These are phyloP conservation scores for Leptopilina drosophilae DNA, from an alignment of 2,888 invertebrate species.

Conservation along the genomic window DNA sequence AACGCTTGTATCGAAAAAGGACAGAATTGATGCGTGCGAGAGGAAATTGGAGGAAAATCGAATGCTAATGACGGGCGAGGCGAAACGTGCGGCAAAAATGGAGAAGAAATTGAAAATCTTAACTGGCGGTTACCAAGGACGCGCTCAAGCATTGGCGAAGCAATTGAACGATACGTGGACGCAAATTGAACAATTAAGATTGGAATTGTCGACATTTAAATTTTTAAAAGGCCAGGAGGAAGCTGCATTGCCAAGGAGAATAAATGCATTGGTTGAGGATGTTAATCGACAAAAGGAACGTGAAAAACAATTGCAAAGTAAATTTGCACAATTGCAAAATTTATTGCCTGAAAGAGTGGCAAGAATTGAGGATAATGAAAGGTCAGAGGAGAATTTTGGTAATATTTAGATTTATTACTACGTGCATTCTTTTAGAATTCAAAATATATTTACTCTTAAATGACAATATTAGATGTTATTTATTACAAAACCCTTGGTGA, in stretches of 20 bases:
- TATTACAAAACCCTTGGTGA: too few relatives aligned
- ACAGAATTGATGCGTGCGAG: constrained; percentile 94
- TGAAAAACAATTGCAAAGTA: constrained; percentile 91
- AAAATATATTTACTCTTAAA: too few relatives aligned
- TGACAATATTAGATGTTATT: too few relatives aligned
- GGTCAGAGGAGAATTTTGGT: constrained; percentile 7
- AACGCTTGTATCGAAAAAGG: constrained; percentile 96
- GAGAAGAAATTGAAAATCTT: constrained; percentile 98
- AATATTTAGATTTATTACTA: constrained; percentile 12
- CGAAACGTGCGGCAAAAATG: constrained; percentile 97
- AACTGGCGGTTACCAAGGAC: constrained; percentile 93
- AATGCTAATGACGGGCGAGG: constrained; percentile 97
- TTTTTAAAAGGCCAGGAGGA: constrained; percentile 93
- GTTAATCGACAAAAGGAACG: constrained; percentile 94
- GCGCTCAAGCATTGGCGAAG: constrained; percentile 91
- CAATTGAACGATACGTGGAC: constrained; percentile 92
- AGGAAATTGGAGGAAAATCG: constrained; percentile 95
- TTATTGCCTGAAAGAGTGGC: constrained; percentile 78
- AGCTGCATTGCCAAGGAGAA: constrained; percentile 91
- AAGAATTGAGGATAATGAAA: constrained; percentile 12
- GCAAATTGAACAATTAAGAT: constrained; percentile 92
- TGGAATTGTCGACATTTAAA: constrained; percentile 94
- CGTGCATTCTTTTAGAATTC: not conserved
- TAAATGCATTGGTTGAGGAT: constrained; percentile 94
- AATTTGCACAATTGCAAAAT: constrained; percentile 87